phyloP scores from a whole-genome alignment of 2,888 invertebrate genomes.

The Euplexia lucipara region DNA sequence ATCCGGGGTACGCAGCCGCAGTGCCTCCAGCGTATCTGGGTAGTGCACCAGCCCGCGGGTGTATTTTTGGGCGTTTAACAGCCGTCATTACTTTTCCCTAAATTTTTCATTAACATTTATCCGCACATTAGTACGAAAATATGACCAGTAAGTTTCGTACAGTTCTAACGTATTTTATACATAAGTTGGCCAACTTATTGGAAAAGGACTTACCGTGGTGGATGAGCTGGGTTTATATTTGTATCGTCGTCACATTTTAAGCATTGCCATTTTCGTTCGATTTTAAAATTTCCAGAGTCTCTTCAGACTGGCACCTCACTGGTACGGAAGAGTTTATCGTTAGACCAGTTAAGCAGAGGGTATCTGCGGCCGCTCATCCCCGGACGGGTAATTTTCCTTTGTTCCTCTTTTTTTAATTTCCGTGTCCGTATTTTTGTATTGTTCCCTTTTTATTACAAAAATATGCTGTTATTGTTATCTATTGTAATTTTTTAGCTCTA shows the following conservation, averaged over 20 bases:
- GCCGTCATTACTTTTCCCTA: too few relatives aligned
- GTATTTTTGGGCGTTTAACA: too few relatives aligned
- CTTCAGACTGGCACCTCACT: slow-evolving; percentile 30
- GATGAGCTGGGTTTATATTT: neutral
- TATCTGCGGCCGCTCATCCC: slow-evolving; percentile 74
- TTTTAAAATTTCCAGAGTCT: slow-evolving; percentile 34
- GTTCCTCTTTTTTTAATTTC: slow-evolving; percentile 86
- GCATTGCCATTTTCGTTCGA: slow-evolving; percentile 20
- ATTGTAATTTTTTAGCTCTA: slow-evolving; percentile 60
- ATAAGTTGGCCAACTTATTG: slow-evolving; percentile 3
- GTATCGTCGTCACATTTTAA: slow-evolving; percentile 4
- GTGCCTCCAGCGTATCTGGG: too few relatives aligned
- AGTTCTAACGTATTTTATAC: neutral
- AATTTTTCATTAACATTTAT: too few relatives aligned
- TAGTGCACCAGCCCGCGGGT: too few relatives aligned
- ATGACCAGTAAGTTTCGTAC: neutral
- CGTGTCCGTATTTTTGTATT: slow-evolving; percentile 81
- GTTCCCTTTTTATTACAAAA: slow-evolving; percentile 73
- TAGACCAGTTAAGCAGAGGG: slow-evolving; percentile 74
- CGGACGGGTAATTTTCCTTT: slow-evolving; percentile 84
- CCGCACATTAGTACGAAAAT: too few relatives aligned
- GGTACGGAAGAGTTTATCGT: slow-evolving; percentile 75
- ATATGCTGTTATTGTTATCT: slow-evolving; percentile 76
- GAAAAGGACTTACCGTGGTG: neutral
- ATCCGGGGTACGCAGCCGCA: too few relatives aligned